Base-by-base conservation (phyloP, 2,113 vertebrate genomes). In the Ciconia boyciana region DNA sequence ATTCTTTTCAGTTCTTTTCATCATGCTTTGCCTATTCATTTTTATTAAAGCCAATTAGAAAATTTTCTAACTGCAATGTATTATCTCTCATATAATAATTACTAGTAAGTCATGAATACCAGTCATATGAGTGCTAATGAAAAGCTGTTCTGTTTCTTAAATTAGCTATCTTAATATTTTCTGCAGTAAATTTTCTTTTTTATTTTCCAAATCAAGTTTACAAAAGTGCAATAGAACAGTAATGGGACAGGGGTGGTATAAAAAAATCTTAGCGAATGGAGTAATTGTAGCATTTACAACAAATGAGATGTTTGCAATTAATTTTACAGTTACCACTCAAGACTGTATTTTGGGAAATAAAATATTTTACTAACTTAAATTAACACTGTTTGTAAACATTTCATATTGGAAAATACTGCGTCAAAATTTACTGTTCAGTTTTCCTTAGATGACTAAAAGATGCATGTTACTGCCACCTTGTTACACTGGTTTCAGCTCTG, bases 11-110 rank as follows among this genome's bases (percentile, higher is more conserved):
- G 43, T 58, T 95, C 86, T 84, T 96, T 96, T 94, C 72, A 92
- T 82, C 51, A 29, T n/a, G 49, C 46, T 78, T 93, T 90, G 32
- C 83, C 86, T 95, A 46, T 81, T 95, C 80, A 83, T 88, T 88
- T 84, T 93, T 80, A 87, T 93, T 88, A 93, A 95, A 83, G 18
- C n/a, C 18, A 96, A 90, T 93, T 93, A 86, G 85, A 88, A 95
- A 62, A 75, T 58, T 81, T 80, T 90, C 79, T 92, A 90, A 90
- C 81, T 84, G 69, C 39, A 80, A 39, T 65, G 60, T 78, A 96
- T 93, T 96, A 81, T 89, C 60, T 92, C 80, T 93, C 72, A 89
- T 96, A 94, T 82, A 96, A 97, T 96, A 96, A 97, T 96, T 97
- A 95, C 83, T 79, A 90, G 60, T 68, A 95, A 93, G 60, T 87